phyloP scores from a whole-genome alignment of 2,888 invertebrate genomes.

The Lithophane socia region DNA sequence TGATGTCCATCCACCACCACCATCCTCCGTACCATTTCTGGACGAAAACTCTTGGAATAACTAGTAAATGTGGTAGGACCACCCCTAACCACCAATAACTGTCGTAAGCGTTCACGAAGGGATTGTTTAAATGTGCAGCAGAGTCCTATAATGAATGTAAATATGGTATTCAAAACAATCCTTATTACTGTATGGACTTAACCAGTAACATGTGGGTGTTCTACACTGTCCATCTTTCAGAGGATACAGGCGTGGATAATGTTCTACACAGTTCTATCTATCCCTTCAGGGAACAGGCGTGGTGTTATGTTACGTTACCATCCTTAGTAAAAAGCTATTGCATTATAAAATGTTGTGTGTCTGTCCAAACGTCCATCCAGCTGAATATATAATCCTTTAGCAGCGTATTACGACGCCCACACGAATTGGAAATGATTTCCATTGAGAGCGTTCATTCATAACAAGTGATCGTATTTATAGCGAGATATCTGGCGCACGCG shows the following conservation, averaged over 20 bases:
- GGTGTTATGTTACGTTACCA: neutral
- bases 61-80: neutral
- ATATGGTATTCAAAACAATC: neutral
- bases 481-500: slow-evolving; percentile 52
- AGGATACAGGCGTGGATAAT: neutral
- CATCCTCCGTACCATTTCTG: neutral
- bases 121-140: neutral
- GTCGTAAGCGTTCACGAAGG: neutral
- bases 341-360: slow-evolving; percentile 14
- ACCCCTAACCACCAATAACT: neutral
- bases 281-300: too few species aligned
- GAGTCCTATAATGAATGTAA: neutral
- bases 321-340: slow-evolving; percentile 9
- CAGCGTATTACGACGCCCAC: slow-evolving; percentile 41
- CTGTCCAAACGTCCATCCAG: slow-evolving; percentile 28
- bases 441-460: slow-evolving; percentile 60
- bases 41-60: neutral
- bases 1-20: neutral
- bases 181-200: neutral
- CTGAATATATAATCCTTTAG: slow-evolving; percentile 49
- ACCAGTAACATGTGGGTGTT: slow-evolving; percentile 3
- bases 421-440: slow-evolving; percentile 41
- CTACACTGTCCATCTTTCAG: too few species aligned
- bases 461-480: slow-evolving; percentile 61
- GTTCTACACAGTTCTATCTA: neutral